Base-by-base conservation (phyloP, 2,113 vertebrate genomes). In the Carassius carassius region DNA sequence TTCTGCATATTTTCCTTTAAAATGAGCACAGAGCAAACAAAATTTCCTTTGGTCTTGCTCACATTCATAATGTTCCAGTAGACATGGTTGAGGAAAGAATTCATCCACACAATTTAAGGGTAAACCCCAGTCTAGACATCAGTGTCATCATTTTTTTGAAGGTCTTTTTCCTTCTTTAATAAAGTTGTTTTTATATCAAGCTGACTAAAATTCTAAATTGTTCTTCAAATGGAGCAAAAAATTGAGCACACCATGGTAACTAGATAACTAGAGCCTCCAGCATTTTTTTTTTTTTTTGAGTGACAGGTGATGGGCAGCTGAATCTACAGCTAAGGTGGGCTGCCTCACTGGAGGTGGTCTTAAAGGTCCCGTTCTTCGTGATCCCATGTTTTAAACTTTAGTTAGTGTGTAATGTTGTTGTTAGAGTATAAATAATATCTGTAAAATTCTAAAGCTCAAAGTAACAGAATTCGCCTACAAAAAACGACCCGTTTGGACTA, bases 291-390 rank as follows among this genome's bases (percentile, higher is more conserved):
- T 44, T 44, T 41, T 51, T 51, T 51, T 51, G 25, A 83, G 23
- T 85, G 21, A 87, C 86, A 85, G 80, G 79, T 86, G 79, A 83
- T 37, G 44, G 44, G 41, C 79, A 87, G 83, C 83, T 83, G 84
- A 73, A 85, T 85, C 80, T 58, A 82, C 79, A 82, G 81, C 21
- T 37, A 17, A 69, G 60, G 41, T 69, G 56, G 23, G 25, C 16
- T 35, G 19, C n/a, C 51, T 62, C 35, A 80, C n/a, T 80, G 51
- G 25, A 37, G 69, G 56, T 37, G 78, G 37, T 44, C 54, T 63
- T 73, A 29, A 29, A 29, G 29, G 29, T 29, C 2, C 29, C 29
- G 29, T 29, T 29, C 29, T 29, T 29, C 29, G 29, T 29, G 29
- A 29, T 1, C 29, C 29, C 29, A 29, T 29, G 29, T 29, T 29